Base-by-base conservation (phyloP, 30 jellyfish, hydroid and myxozoan genomes). In the Aurelia sp. region DNA sequence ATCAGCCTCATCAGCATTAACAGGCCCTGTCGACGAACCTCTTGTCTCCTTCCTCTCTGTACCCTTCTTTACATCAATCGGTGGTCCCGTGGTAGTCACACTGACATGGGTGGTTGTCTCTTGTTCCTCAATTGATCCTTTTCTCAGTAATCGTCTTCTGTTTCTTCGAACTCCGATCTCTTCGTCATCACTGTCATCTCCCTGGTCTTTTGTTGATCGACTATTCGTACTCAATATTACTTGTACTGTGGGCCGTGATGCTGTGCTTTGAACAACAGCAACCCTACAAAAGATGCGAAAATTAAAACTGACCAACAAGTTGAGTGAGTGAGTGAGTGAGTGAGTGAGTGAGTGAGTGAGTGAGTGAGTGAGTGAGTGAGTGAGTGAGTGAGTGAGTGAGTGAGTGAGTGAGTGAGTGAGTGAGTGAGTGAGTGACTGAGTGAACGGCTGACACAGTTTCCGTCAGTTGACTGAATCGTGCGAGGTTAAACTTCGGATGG, bases 71-170 rank as follows among this genome's bases (percentile, higher is more conserved):
- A 18, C 82, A 7, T 75, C 50, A 18, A 65, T 37, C 13, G 52
- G 62, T 13, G 73, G 88, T 33, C 65, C 81, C 21, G 23, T 79
- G 37, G 81, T 41, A 27, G 75, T 77, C 22, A 86, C 92, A 31
- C 72, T 85, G 61, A 74, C 87, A n/a, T 75, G 93, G 17, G 81
- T 62, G 10, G 81, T 62, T 18, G 63, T 59, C 33, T 84, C 79
- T 44, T 84, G 74, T 35, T 84, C 93, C 6, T 84, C 93, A 4
- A 73, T 63, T 11, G 93, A 84, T 23, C 76, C 93, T 51, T 84
- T 84, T 52, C 93, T 79, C 0, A 84, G 68, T 30, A 71, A 20
- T 48, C 93, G 58, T 11, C 93, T 66, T 15, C 87, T 58, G 67
- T 72, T 71, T 47, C 93, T 78, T 47, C 85, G 76, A 3, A 81